Evolutionary conservation across 2,888 invertebrate species (phyloP).

Genomic region (Ophion obscuratus): DNA sequence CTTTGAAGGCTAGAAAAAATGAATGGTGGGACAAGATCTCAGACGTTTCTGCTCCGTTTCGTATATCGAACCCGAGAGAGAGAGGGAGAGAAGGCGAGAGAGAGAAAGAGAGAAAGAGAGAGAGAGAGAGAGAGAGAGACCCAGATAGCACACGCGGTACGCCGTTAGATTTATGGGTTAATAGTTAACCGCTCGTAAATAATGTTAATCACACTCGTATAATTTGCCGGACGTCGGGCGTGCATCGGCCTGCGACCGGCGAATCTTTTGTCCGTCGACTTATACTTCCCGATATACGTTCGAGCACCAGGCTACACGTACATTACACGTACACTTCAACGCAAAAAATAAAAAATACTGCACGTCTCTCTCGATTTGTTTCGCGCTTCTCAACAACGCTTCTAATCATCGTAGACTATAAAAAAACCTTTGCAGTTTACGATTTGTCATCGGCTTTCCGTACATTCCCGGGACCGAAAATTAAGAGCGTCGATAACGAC

Average conservation of each 20-base stretch:
- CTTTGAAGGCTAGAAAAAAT: background rate
- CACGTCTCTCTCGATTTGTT: too few relatives aligned
- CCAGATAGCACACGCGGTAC: conserved; percentile 55
- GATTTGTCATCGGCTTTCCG: too few relatives aligned
- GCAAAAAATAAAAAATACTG: too few relatives aligned
- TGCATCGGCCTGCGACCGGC: conserved; percentile 64
- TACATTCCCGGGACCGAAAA: too few relatives aligned
- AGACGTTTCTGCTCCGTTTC: conserved; percentile 22
- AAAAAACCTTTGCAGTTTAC: too few relatives aligned
- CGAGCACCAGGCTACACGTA: background rate
- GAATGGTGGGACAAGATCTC: conserved; percentile 4
- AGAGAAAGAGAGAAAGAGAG: background rate
- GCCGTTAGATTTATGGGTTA: conserved; percentile 82
- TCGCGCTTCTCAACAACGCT: too few relatives aligned
- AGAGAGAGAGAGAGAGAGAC: background rate
- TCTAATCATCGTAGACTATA: too few relatives aligned
- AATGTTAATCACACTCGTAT: conserved; percentile 84
- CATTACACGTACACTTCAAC: too few relatives aligned
- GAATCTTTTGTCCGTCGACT: conserved; percentile 78
- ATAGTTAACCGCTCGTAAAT: conserved; percentile 84
- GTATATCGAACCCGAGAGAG: too few relatives aligned
- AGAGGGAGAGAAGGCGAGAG: too few relatives aligned
- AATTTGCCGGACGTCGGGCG: conserved; percentile 74
- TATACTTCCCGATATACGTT: conserved; percentile 28
- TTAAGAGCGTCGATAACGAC: too few relatives aligned